A percentile compares a stretch with the other conserved stretches of the same genome.
phyloP scores from a whole-genome alignment of 1,140 invertebrate species.

The Dendrolimus punctatus region DNA sequence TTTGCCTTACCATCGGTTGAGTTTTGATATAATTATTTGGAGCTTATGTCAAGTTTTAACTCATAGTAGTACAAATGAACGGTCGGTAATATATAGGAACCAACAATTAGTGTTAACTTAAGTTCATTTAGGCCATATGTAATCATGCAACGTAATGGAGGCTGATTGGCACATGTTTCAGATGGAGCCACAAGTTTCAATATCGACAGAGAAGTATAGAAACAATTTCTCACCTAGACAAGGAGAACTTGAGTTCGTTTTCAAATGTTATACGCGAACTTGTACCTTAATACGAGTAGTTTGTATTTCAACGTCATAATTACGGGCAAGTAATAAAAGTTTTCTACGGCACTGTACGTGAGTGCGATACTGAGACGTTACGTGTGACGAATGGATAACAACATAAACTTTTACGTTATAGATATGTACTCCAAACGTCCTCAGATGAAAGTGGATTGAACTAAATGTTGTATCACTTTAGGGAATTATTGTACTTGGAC shows the following conservation, averaged over 20 bases:
- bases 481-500: conserved; percentile 32
- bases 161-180: no score
- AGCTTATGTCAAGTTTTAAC: no score
- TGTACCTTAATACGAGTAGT: conserved; percentile 14
- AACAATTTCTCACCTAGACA: conserved; percentile 9
- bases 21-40: no score
- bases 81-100: no score
- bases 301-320: conserved; percentile 32
- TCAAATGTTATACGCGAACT: conserved; percentile 13
- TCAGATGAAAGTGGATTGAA: conserved; percentile 31
- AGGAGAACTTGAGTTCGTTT: not conserved
- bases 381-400: conserved; percentile 51
- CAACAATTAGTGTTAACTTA: no score
- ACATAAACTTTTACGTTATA: conserved; percentile 22
- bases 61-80: no score
- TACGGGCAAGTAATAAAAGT: conserved; percentile 47
- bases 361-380: conserved; percentile 40
- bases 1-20: no score
- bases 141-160: no score
- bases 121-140: no score
- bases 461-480: conserved; percentile 37
- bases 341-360: conserved; percentile 39
- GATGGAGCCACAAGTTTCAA: no score
- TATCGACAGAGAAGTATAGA: not conserved
- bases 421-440: conserved; percentile 15